Evolutionary conservation across 2,113 vertebrate genomes (phyloP).

Genomic region (Chloroceryle aenea): DNA sequence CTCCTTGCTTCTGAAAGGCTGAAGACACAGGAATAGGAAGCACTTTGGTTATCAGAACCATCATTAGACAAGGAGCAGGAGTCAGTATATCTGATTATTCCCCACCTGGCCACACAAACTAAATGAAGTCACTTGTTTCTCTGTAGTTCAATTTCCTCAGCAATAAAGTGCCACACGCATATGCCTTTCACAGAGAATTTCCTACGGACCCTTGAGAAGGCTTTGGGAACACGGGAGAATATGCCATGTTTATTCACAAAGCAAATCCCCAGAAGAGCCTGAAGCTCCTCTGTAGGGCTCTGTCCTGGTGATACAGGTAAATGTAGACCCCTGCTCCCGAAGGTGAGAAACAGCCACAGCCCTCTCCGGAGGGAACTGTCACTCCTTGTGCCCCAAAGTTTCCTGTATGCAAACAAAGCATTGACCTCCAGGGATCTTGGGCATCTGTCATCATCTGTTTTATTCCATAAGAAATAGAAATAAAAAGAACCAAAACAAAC

Average conservation of each 20-base stretch:
- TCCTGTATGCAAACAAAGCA: background rate
- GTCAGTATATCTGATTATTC: background rate
- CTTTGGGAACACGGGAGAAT: background rate
- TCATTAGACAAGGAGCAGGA: background rate
- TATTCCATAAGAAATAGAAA: background rate
- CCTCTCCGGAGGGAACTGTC: background rate
- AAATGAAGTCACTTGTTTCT: background rate
- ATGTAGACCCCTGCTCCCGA: background rate
- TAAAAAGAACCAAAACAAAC: background rate
- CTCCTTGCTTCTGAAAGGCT: background rate
- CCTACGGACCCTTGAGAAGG: background rate
- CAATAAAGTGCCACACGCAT: background rate
- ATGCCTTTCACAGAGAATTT: background rate
- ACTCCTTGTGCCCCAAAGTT: background rate
- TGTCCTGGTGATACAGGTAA: background rate
- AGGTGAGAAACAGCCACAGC: background rate
- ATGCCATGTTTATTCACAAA: background rate
- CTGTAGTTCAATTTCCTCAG: background rate
- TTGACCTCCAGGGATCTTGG: background rate
- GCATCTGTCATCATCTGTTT: slow-evolving; percentile 4
- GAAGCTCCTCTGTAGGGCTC: background rate
- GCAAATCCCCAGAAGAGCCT: background rate
- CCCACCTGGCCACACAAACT: background rate
- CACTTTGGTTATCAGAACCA: background rate
- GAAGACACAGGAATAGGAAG: background rate